Base-by-base conservation (phyloP, 2,113 vertebrate genomes). In the Seriola rivoliana region DNA sequence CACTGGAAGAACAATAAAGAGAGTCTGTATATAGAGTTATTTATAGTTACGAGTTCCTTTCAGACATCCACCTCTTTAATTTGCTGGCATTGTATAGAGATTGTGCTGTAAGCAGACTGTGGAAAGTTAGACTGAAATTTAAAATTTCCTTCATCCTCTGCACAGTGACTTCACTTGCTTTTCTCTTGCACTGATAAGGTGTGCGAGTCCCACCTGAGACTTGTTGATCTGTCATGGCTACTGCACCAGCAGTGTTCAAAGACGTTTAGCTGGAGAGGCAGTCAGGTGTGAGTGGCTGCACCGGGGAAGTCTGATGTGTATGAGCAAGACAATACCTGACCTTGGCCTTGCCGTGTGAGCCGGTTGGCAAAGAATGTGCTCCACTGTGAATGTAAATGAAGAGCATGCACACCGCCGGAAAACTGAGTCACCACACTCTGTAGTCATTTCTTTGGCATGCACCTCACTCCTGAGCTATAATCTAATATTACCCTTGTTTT, bases 321-420 rank as follows among this genome's bases (percentile, higher is more conserved):
- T 82, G 87, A 91, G 88, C 91, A 78, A 88, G 91, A 92, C 89
- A 86, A 91, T 74, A 59, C 86, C 83, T 85, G 90, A 92, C 93
- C 93, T 93, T 93, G 91, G 89, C 83, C 92, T 85, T 25, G 8
- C 63, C 38, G 57, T 85, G 81, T 73, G 87, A 88, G 87, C 54
- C 42, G 76, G 80, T 86, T 84, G 80, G 79, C 65, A 67, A 80
- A 58, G 59, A 82, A 72, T 71, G 65, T 8, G 60, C 64, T 80
- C 69, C 71, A n/a, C 78, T 29, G 71, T 89, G 91, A 93, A 94
- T 94, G 85, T 84, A 89, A 91, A 93, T 91, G 74, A 86, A 70
- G 70, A 67, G 74, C 44, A 70, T 32, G 68, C 73, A 60, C 34
- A 40, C 65, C 85, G 58, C 75, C 66, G 85, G 80, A 89, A 83